Conservation (phyloP, 2,888 invertebrate species). For the Nomada hirtipes region DNA sequence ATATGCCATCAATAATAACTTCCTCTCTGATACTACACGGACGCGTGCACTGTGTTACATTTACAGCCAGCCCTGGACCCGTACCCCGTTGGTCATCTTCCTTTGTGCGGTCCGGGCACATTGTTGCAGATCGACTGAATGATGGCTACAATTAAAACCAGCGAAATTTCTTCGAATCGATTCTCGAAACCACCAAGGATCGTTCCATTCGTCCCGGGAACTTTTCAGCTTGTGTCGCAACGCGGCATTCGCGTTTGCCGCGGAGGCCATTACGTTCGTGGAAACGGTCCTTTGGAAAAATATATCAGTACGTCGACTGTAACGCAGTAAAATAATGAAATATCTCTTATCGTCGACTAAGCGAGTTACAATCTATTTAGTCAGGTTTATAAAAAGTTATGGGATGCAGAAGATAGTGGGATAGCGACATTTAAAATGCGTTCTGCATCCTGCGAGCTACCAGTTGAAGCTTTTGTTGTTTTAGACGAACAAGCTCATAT, state of each 20-base stretch:
- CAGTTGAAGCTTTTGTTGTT: too few relatives aligned
- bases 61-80: conserved; percentile 58
- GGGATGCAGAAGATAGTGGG: not conserved
- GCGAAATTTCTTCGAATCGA: conserved; percentile 71
- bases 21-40: conserved; percentile 67
- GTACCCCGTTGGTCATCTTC: conserved; percentile 30
- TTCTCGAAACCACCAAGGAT: conserved; percentile 45
- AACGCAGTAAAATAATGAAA: conserved; percentile 13
- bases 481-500: too few relatives aligned
- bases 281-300: not conserved
- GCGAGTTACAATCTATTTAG: not conserved
- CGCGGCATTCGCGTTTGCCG: conserved; percentile 35
- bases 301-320: not conserved
- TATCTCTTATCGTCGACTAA: not conserved
- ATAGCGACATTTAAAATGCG: not conserved
- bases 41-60: conserved; percentile 70
- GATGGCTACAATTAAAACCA: conserved; percentile 78
- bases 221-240: conserved; percentile 9
- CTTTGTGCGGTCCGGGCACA: conserved; percentile 66
- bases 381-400: not conserved
- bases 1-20: conserved; percentile 84
- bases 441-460: too few relatives aligned
- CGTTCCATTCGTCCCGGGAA: not conserved
- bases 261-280: conserved; percentile 14
- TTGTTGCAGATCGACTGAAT: conserved; percentile 77